Percentiles rank a stretch among this genome's conserved stretches.
phyloP scores from a whole-genome alignment of 2,113 vertebrate genomes.

The Phalacrocorax aristotelis region DNA sequence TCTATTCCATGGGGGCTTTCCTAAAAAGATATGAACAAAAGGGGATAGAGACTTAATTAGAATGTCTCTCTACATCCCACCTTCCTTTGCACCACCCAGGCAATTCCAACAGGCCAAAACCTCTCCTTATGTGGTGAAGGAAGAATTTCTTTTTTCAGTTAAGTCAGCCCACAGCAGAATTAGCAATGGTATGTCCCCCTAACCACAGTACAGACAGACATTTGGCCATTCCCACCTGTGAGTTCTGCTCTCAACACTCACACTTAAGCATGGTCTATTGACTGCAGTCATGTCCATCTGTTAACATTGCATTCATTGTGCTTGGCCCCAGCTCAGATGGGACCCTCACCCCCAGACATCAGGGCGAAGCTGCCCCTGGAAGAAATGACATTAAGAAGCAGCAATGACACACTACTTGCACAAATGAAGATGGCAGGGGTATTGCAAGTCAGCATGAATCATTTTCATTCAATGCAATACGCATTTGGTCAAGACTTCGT shows the following conservation, averaged over 20 bases:
- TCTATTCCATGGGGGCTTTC: constrained; percentile 60
- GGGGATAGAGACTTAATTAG: constrained; percentile 69
- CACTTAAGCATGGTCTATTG: not conserved
- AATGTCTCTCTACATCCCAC: constrained; percentile 50
- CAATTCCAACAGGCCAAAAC: constrained; percentile 55
- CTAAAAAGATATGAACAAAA: constrained; percentile 67
- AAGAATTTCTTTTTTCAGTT: constrained; percentile 58
- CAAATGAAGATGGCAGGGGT: not conserved
- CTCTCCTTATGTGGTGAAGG: constrained; percentile 55
- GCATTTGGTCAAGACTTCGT: not conserved
- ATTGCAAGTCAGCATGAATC: not conserved
- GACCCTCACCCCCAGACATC: not conserved
- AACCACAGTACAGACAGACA: constrained; percentile 58
- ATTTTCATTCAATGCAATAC: not conserved
- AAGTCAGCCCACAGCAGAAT: constrained; percentile 60
- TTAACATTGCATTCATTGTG: constrained; percentile 10
- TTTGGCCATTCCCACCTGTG: constrained; percentile 66
- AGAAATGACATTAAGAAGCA: not conserved
- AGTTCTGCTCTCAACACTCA: constrained; percentile 42
- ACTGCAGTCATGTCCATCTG: constrained; percentile 19
- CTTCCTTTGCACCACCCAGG: constrained; percentile 60
- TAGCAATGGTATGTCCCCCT: constrained; percentile 63
- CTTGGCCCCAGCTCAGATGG: not conserved
- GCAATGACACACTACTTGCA: not conserved
- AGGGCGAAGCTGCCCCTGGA: not conserved